phyloP scores from a whole-genome alignment of 2,888 invertebrate genomes.

The Nomada flava region DNA sequence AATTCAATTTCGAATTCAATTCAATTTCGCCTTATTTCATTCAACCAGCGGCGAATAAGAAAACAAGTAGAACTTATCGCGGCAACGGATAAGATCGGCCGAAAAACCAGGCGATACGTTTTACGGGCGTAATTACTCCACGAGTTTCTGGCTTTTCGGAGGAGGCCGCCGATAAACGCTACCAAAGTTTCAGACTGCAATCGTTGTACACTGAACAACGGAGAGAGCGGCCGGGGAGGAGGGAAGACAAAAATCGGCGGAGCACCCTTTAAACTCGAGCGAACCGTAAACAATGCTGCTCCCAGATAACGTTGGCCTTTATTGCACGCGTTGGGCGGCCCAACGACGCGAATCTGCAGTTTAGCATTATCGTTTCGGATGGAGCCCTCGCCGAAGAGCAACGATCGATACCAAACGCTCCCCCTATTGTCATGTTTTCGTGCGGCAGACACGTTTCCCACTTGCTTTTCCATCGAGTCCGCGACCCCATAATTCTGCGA shows the following conservation, averaged over 20 bases:
- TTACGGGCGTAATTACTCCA: slow-evolving; percentile 43
- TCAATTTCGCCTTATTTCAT: not conserved
- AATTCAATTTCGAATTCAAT: slow-evolving; percentile 9
- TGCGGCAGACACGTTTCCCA: slow-evolving; percentile 13
- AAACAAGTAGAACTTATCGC: slow-evolving; percentile 1
- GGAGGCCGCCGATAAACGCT: slow-evolving; percentile 33
- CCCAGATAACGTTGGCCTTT: slow-evolving; percentile 65
- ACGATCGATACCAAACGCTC: slow-evolving; percentile 54
- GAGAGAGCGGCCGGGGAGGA: not conserved
- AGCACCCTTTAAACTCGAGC: slow-evolving; percentile 65
- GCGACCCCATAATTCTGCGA: not conserved
- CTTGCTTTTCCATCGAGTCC: not conserved
- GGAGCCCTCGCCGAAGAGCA: slow-evolving; percentile 30
- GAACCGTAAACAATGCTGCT: slow-evolving; percentile 68
- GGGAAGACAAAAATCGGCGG: slow-evolving; percentile 28
- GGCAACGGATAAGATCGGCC: slow-evolving; percentile 31
- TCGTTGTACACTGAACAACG: slow-evolving; percentile 10
- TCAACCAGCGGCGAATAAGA: not conserved
- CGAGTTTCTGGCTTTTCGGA: slow-evolving; percentile 30
- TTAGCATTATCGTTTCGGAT: slow-evolving; percentile 60
- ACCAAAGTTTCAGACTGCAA: slow-evolving; percentile 30
- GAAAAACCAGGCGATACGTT: slow-evolving; percentile 9
- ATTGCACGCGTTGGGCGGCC: slow-evolving; percentile 65
- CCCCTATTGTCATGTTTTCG: slow-evolving; percentile 26
- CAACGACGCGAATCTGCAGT: slow-evolving; percentile 65